Percentiles rank a stretch among this genome's conserved stretches.
Evolutionary conservation across 2,797 vertebrate species (phyloP).

Genomic region (Halcyon smyrnensis): DNA sequence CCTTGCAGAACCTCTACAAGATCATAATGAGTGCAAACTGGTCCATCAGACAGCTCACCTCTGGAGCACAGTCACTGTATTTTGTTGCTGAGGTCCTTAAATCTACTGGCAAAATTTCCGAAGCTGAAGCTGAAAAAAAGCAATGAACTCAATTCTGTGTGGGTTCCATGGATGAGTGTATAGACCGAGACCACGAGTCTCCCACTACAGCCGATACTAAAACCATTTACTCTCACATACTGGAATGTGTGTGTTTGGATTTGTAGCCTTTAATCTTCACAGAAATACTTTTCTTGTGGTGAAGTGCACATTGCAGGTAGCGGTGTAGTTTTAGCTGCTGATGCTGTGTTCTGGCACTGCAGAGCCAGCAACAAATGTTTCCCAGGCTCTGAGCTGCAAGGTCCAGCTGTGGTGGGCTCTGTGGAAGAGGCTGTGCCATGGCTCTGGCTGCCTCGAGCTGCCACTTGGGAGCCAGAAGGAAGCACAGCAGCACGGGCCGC

Average conservation of each 20-base stretch:
- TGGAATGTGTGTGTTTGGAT: background rate
- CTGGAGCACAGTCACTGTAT: slow-evolving; percentile 80
- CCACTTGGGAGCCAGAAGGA: background rate
- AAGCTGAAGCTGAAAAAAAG: slow-evolving; percentile 68
- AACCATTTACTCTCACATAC: background rate
- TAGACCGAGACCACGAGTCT: background rate
- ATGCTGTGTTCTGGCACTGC: background rate
- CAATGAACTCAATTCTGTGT: background rate
- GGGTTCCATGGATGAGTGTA: background rate
- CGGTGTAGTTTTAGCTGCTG: background rate
- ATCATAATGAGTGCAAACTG: slow-evolving; percentile 78
- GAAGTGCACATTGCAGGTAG: background rate
- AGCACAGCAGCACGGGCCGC: background rate
- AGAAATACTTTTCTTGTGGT: background rate
- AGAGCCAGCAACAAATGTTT: background rate
- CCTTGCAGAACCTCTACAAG: slow-evolving; percentile 81
- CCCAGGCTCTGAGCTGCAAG: background rate
- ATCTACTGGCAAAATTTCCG: slow-evolving; percentile 87
- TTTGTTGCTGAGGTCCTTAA: slow-evolving; percentile 86
- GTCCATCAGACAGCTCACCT: slow-evolving; percentile 81
- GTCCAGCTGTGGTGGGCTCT: background rate
- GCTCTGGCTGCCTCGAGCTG: background rate
- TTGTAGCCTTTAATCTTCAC: background rate
- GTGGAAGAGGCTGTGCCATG: background rate
- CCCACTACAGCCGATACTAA: background rate